A percentile compares a stretch with the other conserved stretches of the same genome.
Evolutionary conservation across 2,888 invertebrate genomes (phyloP).

Genomic region (Eretmocerus hayati): DNA sequence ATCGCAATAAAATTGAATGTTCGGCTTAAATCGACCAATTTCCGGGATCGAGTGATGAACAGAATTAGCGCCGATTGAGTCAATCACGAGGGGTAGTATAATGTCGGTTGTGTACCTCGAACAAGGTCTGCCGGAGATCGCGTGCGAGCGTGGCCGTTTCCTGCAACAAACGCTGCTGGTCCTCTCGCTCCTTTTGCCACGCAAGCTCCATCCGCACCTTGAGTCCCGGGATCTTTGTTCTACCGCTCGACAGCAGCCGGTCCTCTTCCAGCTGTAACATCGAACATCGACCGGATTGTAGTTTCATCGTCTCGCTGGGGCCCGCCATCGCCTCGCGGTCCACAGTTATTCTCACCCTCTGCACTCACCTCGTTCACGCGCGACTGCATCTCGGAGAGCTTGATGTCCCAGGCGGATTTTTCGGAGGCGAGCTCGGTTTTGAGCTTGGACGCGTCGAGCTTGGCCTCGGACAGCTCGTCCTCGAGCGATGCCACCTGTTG

Average conservation of each 20-base stretch:
- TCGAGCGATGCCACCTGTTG: slow-evolving; percentile 80
- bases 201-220: slow-evolving; percentile 84
- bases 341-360: too few relatives aligned
- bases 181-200: slow-evolving; percentile 91
- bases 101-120: slow-evolving; percentile 53
- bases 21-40: too few relatives aligned
- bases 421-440: slow-evolving; percentile 88
- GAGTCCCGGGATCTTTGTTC: slow-evolving; percentile 78
- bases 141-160: slow-evolving; percentile 85
- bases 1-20: too few relatives aligned
- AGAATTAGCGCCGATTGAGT: too few relatives aligned
- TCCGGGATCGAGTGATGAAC: too few relatives aligned
- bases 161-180: slow-evolving; percentile 81
- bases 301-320: too few relatives aligned
- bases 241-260: slow-evolving; percentile 70
- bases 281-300: too few relatives aligned
- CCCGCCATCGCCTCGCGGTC: too few relatives aligned
- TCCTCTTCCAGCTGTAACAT: slow-evolving; percentile 74
- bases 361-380: slow-evolving; percentile 67
- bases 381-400: slow-evolving; percentile 81
- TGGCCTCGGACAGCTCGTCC: slow-evolving; percentile 80
- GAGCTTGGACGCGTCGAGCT: slow-evolving; percentile 72
- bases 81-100: too few relatives aligned
- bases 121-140: slow-evolving; percentile 79
- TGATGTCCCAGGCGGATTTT: slow-evolving; percentile 77